Base-by-base conservation (phyloP, 2,797 vertebrate genomes). In the Bradypus variegatus region DNA sequence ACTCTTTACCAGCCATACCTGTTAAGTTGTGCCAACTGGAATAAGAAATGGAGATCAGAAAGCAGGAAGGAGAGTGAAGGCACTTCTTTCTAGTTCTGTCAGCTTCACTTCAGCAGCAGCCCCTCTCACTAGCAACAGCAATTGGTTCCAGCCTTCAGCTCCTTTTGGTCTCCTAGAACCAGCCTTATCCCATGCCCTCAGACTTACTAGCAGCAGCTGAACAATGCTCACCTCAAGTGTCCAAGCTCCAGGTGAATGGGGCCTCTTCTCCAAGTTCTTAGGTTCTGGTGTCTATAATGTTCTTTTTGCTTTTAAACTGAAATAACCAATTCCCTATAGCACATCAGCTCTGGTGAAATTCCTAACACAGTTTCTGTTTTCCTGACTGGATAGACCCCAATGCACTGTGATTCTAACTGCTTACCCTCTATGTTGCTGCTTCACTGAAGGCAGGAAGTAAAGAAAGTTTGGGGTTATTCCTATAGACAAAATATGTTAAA, bases 401-500 rank as follows among this genome's bases (percentile, higher is more conserved):
- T 8, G 80, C 15, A 48, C 0, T 60, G n/a, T 50, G 80, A 82
- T 72, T 89, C 38, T 60, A 85, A 89, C 38, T 58, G 58, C 27
- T 90, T 33, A 81, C 85, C 85, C 78, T 92, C 53, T 81, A 88
- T 21, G 62, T 21, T 91, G 41, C 27, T 88, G 31, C 38, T 87
- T 95, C 79, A 76, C 16, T 89, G n/a, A 94, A 76, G 14, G 14
- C 31, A 3, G 94, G 73, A 94, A 79, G 69, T 85, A 78, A 84
- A 92, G n/a, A 76, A 73, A 93, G 65, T 75, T 29, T 91, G 76
- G 55, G 38, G 41, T 86, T 94, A 77, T 75, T 92, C 65, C 62
- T 58, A 90, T 3, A 81, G 18, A 91, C 69, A 92, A 94, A 94
- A 87, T 33, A 41, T 36, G 81, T 70, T 58, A 88, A 91, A 92